Base-by-base conservation (phyloP, 2,113 vertebrate genomes). In the Nyctibius bracteatus region DNA sequence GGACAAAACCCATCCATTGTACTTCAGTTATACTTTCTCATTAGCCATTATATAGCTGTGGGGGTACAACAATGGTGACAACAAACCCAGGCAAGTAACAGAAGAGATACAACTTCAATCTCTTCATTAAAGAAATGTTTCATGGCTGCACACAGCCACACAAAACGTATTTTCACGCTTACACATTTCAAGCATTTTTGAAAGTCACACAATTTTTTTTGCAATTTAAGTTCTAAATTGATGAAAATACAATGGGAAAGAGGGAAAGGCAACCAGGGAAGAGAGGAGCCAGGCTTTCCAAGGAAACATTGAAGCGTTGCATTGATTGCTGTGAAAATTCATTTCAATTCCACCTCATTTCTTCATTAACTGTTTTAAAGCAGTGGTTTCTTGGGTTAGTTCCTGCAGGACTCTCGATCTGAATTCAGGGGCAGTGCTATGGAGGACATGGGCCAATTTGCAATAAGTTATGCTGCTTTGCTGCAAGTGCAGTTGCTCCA, bases 181-280 rank as follows among this genome's bases (percentile, higher is more conserved):
- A 68, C 43, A 61, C 46, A 9, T 92, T 78, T 95, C 73, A 87
- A 86, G 78, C 86, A 31, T 89, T 96, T 95, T 95, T 81, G 54
- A 95, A 87, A 93, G 93, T 87, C 82, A 94, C 81, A 94, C 80
- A 71, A 61, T 94, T 78, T 66, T 87, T 97, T 94, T 96, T 80
- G 91, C 61, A 70, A 95, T 93, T 94, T 94, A 82, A 86, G 77
- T 95, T 88, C 70, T 74, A 94, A 96, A 93, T 89, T 93, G 83
- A 87, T 90, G 72, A 78, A 90, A 92, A 89, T 82, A 43, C 18
- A 70, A 67, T 11, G 44, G 74, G n/a, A 83, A 91, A 88, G 90
- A 91, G 17, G 55, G 21, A 70, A 93, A 67, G 33, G 58, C 65
- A 94, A 74, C 70, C 86, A 90, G 83, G 44, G 59, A 91, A 67